phyloP scores from a whole-genome alignment of 92 coral and sea anemone genomes.

The Palythoa heliodiscus region DNA sequence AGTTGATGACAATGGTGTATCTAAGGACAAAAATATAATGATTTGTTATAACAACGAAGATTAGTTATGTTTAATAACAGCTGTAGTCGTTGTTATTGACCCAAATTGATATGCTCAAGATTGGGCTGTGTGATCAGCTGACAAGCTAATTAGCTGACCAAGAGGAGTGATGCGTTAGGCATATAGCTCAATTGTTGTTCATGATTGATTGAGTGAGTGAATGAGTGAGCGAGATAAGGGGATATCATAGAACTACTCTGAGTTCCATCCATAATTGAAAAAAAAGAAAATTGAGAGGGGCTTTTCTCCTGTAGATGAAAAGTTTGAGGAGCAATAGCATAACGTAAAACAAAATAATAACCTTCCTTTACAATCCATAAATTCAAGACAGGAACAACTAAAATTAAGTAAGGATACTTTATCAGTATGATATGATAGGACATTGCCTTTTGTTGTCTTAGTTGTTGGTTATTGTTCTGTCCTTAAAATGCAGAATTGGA shows the following conservation, averaged over 20 bases:
- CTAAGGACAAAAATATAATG: slow-evolving; percentile 37
- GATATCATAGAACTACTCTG: slow-evolving; percentile 34
- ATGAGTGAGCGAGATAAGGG: slow-evolving; percentile 38
- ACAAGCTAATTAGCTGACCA: slow-evolving; percentile 42
- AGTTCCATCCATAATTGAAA: slow-evolving; percentile 40
- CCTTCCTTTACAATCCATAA: slow-evolving; percentile 40
- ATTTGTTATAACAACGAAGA: slow-evolving; percentile 41
- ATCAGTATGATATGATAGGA: slow-evolving; percentile 45
- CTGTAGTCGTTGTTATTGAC: too few species aligned
- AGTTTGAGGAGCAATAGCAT: slow-evolving; percentile 38
- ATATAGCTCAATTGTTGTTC: slow-evolving; percentile 43
- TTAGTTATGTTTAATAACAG: slow-evolving; percentile 34
- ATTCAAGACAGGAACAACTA: slow-evolving; percentile 38
- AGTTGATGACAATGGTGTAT: slow-evolving; percentile 43
- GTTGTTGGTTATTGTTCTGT: slow-evolving; percentile 43
- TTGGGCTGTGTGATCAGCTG: slow-evolving; percentile 43
- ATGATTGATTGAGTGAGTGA: slow-evolving; percentile 35
- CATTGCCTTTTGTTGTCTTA: slow-evolving; percentile 40
- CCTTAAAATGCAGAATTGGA: slow-evolving; percentile 38
- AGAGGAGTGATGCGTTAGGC: slow-evolving; percentile 45
- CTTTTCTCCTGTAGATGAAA: slow-evolving; percentile 42
- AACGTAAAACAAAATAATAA: slow-evolving; percentile 40
- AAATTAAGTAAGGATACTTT: slow-evolving; percentile 39
- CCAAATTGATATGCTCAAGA: slow-evolving; percentile 27
- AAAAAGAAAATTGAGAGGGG: slow-evolving; percentile 43